Evolutionary conservation across 1,140 invertebrate species (phyloP), one percentile per base, ranked within the genome.

Genomic region (Globodera ellingtonae): DNA sequence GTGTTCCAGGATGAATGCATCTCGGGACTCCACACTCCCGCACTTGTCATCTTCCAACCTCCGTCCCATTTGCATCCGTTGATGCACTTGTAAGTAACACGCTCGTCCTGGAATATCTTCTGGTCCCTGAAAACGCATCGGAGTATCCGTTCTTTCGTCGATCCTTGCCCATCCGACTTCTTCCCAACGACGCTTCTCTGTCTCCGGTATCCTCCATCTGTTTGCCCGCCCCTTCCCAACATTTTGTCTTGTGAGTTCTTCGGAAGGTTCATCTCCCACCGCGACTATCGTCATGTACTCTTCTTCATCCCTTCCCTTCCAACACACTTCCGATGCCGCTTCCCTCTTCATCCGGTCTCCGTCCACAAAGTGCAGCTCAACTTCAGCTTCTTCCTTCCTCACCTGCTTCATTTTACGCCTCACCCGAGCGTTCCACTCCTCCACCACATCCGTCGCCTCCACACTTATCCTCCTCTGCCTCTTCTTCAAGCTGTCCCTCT

Each of bases 361-460:
- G 4, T 44, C 67, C 67, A 47, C 24, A 35, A 70, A 70, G 35
- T 47, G 67, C 67, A 70, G 35, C 7, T 48, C 24, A 6, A 67
- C 52, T 62, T 77, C 35, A 21, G 35, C 48, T 21, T 13, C 48
- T 9, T 77, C 50, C 48, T 69, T 59, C 47, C 48, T n/a, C 47
- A 75, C 47, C 8, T 74, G 18, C n/a, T 13, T 4, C 59, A 46
- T 62, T 59, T 77, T 62, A 3, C 69, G n/a, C 44, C 48, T 47
- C 50, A 77, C n/a, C 18, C 48, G 46, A 13, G 44, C 24, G 47
- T 77, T 77, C 75, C 75, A 77, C 24, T 77, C 75, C 24, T 24
- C 21, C 65, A 77, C 59, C 47, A 77, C 69, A 70, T 77, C 75
- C 10, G 65, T 48, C 50, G 75, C 75, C 47, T 76, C 74, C 66